Evolutionary conservation across 1,140 invertebrate species (phyloP).

Genomic region (Saccostrea glomerata): DNA sequence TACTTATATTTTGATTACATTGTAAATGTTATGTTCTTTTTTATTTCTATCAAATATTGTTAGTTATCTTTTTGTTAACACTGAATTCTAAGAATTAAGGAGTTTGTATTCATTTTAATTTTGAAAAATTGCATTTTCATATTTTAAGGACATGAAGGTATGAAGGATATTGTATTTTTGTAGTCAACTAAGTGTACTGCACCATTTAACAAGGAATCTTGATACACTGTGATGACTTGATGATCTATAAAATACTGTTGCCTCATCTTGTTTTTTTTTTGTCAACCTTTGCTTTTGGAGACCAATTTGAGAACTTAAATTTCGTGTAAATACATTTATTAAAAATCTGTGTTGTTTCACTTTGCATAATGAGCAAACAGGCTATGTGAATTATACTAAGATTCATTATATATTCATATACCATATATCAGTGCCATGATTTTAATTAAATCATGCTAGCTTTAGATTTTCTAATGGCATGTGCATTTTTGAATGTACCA

Average conservation of each 20-base stretch:
- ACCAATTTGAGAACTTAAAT: background rate
- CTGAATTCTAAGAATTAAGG: background rate
- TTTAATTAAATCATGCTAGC: background rate
- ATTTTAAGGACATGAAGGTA: conserved; percentile 35
- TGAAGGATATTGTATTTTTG: conserved; percentile 32
- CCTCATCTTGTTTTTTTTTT: background rate
- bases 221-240: conserved; percentile 5
- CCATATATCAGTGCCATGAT: background rate
- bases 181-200: conserved; percentile 25
- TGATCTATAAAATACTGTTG: too few species aligned
- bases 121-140: background rate
- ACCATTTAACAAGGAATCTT: background rate
- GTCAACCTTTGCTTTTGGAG: conserved; percentile 8
- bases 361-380: too few species aligned
- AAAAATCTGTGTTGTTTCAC: too few species aligned
- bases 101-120: background rate
- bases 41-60: background rate
- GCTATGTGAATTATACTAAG: background rate
- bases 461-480: background rate
- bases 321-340: too few species aligned
- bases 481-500: background rate
- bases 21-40: background rate
- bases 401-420: background rate
- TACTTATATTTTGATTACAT: background rate
- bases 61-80: background rate